phyloP scores from a whole-genome alignment of 37 sponge, comb jelly and placozoan genomes.

The Trichoplax adhaerens region DNA sequence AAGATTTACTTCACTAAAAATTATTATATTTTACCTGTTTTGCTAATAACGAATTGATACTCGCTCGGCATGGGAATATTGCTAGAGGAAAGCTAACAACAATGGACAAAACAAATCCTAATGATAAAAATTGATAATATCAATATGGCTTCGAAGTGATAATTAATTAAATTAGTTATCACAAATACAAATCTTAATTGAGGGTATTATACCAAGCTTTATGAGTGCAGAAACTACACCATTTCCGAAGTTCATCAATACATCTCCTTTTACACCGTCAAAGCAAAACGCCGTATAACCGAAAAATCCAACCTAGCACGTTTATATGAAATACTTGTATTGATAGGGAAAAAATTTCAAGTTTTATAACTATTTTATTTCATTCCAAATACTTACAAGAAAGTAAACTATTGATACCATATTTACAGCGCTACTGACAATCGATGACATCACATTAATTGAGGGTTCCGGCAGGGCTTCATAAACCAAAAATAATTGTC shows the following conservation, averaged over 20 bases:
- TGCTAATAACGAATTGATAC: constrained; percentile 41
- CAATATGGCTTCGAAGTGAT: too few species aligned
- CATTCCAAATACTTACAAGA: constrained; percentile 17
- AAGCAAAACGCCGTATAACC: constrained; percentile 35
- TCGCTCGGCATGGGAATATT: constrained; percentile 41
- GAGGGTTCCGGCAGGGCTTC: constrained; percentile 23
- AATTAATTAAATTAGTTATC: too few species aligned
- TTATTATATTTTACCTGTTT: constrained; percentile 5
- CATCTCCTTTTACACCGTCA: constrained; percentile 33
- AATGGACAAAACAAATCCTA: constrained; percentile 53
- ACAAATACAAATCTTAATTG: too few species aligned
- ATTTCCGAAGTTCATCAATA: constrained; percentile 32
- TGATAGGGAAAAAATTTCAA: too few species aligned
- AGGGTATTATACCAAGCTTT: constrained; percentile 15
- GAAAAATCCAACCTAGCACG: constrained; percentile 35
- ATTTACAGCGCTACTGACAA: constrained; percentile 21
- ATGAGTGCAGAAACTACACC: constrained; percentile 19
- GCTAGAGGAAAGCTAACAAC: constrained; percentile 52
- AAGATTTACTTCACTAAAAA: background rate
- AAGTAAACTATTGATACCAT: constrained; percentile 24
- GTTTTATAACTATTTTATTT: too few species aligned
- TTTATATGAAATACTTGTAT: too few species aligned
- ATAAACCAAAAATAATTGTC: constrained; percentile 43
- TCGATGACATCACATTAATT: constrained; percentile 21
- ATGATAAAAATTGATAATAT: too few species aligned